Evolutionary conservation across 2,113 vertebrate genomes (phyloP), one percentile per base, ranked within the genome.

Genomic region (Phrynocephalus versicolor): DNA sequence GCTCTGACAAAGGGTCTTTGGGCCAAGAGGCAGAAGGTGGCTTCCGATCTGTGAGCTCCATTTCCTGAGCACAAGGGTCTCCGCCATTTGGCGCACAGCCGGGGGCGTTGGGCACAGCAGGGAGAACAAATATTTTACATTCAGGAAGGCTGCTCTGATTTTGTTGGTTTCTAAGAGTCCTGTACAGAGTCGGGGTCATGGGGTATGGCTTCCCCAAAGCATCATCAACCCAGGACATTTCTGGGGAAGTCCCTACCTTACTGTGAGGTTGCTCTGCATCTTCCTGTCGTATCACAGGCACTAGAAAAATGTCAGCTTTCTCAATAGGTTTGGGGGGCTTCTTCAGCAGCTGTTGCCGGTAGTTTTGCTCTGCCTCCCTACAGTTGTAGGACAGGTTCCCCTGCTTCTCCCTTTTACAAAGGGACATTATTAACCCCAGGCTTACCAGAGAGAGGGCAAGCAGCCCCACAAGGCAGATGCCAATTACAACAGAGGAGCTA

Each of bases 371-470:
- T 0, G 98, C 98, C 91, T 98, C 96, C 65, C 98, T 94, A 93
- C 98, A 99, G 93, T 99, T 99, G 94, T 99, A 99, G 15, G 98
- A 98, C 81, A 90, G 96, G 92, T 96, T 94, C 19, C 98, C 98
- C 62, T 97, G 95, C 93, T 97, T 98, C 78, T 98, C 97, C 0
- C 94, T 97, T 76, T 95, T 96, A 67, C 97, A 97, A 85, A 98
- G 93, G 1, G 97, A 98, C 62, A 97, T 94, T 6, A 97, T 94
- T 55, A 98, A 81, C 35, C 95, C 96, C 15, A 96, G 88, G n/a
- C 96, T 92, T 10, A 97, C 79, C n/a, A 99, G 94, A 2, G 96
- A 95, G 6, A 97, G 89, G 0, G 96, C 94, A 88, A 97, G 95
- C 2, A 98, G 94, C 0, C 95, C 95, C 0, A 96, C 95, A 21